Evolutionary conservation across 2,888 invertebrate genomes (phyloP), one percentile per base, ranked within the genome.

Genomic region (Drosophila mulleri): DNA sequence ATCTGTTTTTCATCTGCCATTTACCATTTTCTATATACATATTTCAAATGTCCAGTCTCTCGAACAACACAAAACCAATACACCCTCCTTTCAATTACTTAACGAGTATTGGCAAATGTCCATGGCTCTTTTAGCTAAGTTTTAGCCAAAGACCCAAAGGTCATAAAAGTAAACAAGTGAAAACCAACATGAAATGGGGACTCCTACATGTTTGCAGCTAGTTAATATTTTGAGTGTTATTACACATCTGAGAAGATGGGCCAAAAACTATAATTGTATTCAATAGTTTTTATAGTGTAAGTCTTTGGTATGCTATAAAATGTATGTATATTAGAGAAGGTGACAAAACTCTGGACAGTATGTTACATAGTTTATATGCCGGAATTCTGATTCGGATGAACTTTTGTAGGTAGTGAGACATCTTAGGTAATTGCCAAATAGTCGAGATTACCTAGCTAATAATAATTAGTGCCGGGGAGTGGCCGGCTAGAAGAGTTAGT

Each of bases 161-260:
- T 50, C 50, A 32, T 50, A 32, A 50, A 50, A 35, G 12, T 50
- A 50, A 50, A 20, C 35, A 50, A 50, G 8, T 14, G 12, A 35
- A 20, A 50, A 35, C 14, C 14, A 35, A 35, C 35, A 50, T 35
- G 11, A 20, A 35, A 35, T 14, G 12, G 32, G 20, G 50, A 20
- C 35, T 50, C 6, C 35, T 35, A 32, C 35, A 35, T 50, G 12
- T 18, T 35, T 20, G 50, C 32, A 18, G 50, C 18, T 35, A 50
- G 50, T 35, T 50, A 50, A 29, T 35, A 50, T 35, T 50, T 35
- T 18, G 8, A 18, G 3, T 12, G 20, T 14, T 35, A n/a, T 35
- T 50, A 20, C 14, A n/a, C n/a, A n/a, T n/a, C n/a, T n/a, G n/a
- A n/a, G n/a, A n/a, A n/a, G n/a, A n/a, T n/a, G n/a, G n/a, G n/a